Conservation (phyloP, 2,113 vertebrate species). For the Corythoichthys haematopterus region DNA sequence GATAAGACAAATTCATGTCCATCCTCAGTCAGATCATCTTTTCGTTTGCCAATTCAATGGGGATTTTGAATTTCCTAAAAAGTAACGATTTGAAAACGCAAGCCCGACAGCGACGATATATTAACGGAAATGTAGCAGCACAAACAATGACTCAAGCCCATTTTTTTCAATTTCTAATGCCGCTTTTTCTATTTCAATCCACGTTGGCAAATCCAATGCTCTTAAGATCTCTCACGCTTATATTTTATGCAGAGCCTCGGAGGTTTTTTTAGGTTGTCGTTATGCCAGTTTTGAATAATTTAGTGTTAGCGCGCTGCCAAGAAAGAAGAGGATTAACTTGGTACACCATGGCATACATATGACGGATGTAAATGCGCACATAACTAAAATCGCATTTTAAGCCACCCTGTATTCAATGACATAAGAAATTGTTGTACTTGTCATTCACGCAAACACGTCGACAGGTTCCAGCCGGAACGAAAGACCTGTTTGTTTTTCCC, state of each 20-base stretch:
- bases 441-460: constrained; percentile 13
- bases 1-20: no score
- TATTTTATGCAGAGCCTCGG: constrained; percentile 6
- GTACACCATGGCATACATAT: background rate
- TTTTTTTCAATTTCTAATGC: background rate
- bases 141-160: no score
- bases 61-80: no score
- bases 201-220: background rate
- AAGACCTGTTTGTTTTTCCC: constrained; percentile 6
- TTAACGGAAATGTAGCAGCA: background rate
- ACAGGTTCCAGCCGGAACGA: background rate
- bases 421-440: constrained; percentile 9
- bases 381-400: background rate
- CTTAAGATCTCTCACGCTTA: constrained; percentile 3
- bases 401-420: constrained; percentile 8
- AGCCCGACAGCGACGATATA: no score
- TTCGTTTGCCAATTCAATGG: no score
- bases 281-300: constrained; percentile 4
- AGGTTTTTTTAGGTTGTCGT: constrained; percentile 1
- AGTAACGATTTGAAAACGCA: no score
- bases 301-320: background rate
- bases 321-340: background rate
- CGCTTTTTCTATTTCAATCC: background rate
- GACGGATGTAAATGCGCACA: background rate
- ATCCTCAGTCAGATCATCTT: no score